Percentiles rank a stretch among this genome's conserved stretches.
These are phyloP conservation scores for Notothenia coriiceps DNA, from an alignment of 2,113 vertebrate genomes.

Conservation along the genomic window DNA sequence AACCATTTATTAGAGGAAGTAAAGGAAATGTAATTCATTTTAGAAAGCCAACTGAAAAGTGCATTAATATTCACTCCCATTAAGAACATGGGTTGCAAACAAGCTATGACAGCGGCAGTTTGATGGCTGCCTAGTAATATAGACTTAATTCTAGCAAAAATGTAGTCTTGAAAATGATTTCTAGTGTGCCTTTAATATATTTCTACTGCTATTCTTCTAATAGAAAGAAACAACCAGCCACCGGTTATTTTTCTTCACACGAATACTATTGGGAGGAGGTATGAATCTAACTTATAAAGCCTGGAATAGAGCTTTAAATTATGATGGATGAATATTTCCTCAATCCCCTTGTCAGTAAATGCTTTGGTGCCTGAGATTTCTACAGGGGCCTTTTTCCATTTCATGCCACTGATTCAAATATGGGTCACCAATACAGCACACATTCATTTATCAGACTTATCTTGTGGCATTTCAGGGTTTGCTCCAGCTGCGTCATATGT, in stretches of 20 bases:
- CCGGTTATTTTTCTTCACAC: slow-evolving; percentile 12
- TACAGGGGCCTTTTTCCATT: slow-evolving; percentile 29
- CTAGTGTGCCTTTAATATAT: background rate
- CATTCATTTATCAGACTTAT: slow-evolving; percentile 47
- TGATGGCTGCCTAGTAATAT: slow-evolving; percentile 17
- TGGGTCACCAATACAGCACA: slow-evolving; percentile 15
- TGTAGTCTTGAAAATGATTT: slow-evolving; percentile 18
- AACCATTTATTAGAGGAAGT: slow-evolving; percentile 57
- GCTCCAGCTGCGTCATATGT: slow-evolving; percentile 14
- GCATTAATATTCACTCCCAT: slow-evolving; percentile 1
- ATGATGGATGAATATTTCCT: slow-evolving; percentile 66
- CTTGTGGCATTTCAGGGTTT: slow-evolving; percentile 39
- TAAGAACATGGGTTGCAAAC: slow-evolving; percentile 4
- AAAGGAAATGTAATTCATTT: slow-evolving; percentile 62
- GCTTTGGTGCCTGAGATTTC: slow-evolving; percentile 32
- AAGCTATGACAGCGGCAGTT: background rate
- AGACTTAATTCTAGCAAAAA: background rate
- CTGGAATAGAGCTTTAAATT: slow-evolving; percentile 34
- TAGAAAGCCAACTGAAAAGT: slow-evolving; percentile 30
- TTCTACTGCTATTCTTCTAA: background rate
- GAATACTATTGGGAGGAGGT: slow-evolving; percentile 11
- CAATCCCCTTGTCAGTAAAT: slow-evolving; percentile 18
- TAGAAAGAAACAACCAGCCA: slow-evolving; percentile 6
- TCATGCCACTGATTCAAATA: slow-evolving; percentile 35
- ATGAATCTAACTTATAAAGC: slow-evolving; percentile 3